phyloP scores from a whole-genome alignment of 2,797 vertebrate species.

The Pipistrellus nathusii region DNA sequence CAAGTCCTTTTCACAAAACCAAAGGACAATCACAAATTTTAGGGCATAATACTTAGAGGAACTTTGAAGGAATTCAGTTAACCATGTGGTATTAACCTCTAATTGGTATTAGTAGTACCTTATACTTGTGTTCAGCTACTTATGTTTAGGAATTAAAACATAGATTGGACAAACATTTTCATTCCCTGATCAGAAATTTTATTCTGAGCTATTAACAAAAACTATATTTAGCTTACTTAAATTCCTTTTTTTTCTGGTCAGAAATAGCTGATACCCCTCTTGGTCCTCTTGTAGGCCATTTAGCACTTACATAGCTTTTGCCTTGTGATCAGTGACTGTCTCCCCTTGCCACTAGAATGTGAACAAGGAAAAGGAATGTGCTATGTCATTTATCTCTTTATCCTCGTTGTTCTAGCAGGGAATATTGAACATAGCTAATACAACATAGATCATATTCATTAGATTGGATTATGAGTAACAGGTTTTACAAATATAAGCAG shows the following conservation, averaged over 20 bases:
- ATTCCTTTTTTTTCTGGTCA: neutral
- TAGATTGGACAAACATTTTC: constrained; percentile 1
- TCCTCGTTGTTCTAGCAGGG: neutral
- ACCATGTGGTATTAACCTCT: neutral
- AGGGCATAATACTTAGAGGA: neutral
- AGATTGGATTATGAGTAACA: neutral
- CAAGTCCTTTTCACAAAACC: neutral
- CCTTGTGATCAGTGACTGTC: neutral
- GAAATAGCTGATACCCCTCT: neutral
- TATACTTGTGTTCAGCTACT: neutral
- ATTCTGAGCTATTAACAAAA: neutral
- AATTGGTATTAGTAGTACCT: neutral
- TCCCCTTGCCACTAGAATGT: neutral
- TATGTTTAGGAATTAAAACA: neutral
- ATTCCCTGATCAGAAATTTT: neutral
- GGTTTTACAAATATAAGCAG: constrained; percentile 1
- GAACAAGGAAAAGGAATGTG: neutral
- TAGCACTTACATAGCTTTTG: neutral
- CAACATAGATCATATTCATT: neutral
- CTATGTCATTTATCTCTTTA: neutral
- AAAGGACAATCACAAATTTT: neutral
- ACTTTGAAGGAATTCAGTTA: neutral
- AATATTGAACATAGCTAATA: neutral
- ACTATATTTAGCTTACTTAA: neutral
- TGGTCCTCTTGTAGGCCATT: neutral